A percentile compares a stretch with the other conserved stretches of the same genome.
Conservation (phyloP, 1,140 invertebrate genomes). For the Zaprionus capensis region DNA sequence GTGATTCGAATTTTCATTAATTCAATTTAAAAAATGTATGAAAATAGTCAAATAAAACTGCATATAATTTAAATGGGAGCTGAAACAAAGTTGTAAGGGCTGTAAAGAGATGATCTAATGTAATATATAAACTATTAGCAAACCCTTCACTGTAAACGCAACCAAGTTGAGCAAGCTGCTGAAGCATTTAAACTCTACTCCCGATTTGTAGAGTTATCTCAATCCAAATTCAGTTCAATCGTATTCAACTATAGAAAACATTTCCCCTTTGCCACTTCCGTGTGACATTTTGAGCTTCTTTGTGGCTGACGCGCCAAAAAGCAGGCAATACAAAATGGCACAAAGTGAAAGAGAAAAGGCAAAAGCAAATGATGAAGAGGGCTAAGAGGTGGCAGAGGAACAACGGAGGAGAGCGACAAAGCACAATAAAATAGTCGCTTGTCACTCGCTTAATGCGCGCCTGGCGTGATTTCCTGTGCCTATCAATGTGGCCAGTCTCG, state of each 20-base stretch:
- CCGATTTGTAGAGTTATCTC: neutral
- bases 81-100: too few relatives aligned
- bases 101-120: too few relatives aligned
- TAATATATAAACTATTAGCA: too few relatives aligned
- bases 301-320: neutral
- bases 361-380: neutral
- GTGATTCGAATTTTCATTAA: too few relatives aligned
- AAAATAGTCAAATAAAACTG: too few relatives aligned
- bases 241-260: neutral
- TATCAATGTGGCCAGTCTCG: slow-evolving; percentile 3
- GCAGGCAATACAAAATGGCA: neutral
- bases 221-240: neutral
- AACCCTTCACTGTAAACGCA: too few relatives aligned
- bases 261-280: neutral
- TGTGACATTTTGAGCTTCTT: neutral
- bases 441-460: slow-evolving; percentile 59
- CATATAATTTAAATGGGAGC: too few relatives aligned
- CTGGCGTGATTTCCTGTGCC: slow-evolving; percentile 66
- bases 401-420: slow-evolving; percentile 3
- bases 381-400: neutral
- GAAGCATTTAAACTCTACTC: too few relatives aligned
- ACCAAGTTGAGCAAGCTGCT: too few relatives aligned
- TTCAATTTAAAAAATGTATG: too few relatives aligned
- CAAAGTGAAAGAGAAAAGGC: neutral
- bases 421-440: slow-evolving; percentile 43